Percentiles rank a stretch among this genome's conserved stretches.
Evolutionary conservation across 2,888 invertebrate species (phyloP).

Genomic region (Sphaeridia pumilis): DNA sequence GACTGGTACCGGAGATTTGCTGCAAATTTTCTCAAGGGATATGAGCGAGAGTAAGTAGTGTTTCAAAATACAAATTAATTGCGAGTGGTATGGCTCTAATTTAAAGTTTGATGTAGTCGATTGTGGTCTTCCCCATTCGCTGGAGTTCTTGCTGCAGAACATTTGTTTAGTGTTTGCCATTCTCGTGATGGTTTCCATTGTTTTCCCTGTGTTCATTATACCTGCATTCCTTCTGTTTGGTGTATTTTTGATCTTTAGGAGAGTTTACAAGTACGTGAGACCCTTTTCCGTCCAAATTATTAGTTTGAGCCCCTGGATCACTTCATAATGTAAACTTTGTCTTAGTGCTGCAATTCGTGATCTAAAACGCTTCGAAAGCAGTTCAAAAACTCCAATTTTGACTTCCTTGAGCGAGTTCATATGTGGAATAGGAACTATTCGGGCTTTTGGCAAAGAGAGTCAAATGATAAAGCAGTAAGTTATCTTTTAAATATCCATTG

Average conservation of each 20-base stretch:
- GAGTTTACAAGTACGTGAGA: constrained; percentile 40
- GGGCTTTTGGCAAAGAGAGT: constrained; percentile 48
- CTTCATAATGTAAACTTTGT: no score
- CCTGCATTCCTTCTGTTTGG: constrained; percentile 43
- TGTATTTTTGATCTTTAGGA: constrained; percentile 41
- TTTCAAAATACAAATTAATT: no score
- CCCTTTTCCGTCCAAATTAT: no score
- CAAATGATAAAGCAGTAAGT: constrained; percentile 42
- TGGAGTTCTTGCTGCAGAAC: constrained; percentile 49
- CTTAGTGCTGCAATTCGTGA: constrained; percentile 43
- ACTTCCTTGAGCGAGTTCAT: constrained; percentile 49
- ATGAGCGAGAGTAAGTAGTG: constrained; percentile 47
- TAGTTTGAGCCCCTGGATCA: no score
- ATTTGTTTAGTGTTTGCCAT: constrained; percentile 44
- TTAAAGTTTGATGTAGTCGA: constrained; percentile 51
- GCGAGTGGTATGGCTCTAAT: constrained; percentile 3
- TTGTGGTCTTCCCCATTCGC: constrained; percentile 45
- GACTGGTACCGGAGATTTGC: constrained; percentile 46
- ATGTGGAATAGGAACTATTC: constrained; percentile 50
- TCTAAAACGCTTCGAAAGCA: constrained; percentile 47
- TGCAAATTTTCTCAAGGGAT: constrained; percentile 48
- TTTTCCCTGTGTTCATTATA: constrained; percentile 45
- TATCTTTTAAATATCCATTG: no score
- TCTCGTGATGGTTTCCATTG: constrained; percentile 43
- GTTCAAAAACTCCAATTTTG: constrained; percentile 48